Evolutionary conservation across 2,888 invertebrate genomes (phyloP), one percentile per base, ranked within the genome.

Genomic region (Cataglyphis altisquamis): DNA sequence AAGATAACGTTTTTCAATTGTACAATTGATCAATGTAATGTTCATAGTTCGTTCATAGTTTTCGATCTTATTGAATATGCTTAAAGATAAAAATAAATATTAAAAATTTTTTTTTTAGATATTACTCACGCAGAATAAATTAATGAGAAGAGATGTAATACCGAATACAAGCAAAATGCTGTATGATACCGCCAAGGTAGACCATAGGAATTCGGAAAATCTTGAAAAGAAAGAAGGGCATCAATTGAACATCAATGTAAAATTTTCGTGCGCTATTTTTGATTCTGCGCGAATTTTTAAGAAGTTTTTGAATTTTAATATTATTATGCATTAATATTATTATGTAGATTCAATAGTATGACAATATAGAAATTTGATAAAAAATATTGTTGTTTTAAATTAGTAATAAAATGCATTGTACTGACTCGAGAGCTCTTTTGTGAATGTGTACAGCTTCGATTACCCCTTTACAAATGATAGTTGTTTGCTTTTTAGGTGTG

Each of bases 381-480:
- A 70, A 60, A 41, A 60, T 60, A 21, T 36, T 36, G 12, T 3
- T 1, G 1, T 72, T 45, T 78, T 52, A 52, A 52, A 45, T 3
- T 80, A 72, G 9, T 15, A 36, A 60, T 4, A 36, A 55, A 63
- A 55, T 77, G 29, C 15, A 62, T 48, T 32, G 68, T 85, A 85
- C 84, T 21, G 39, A 85, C 85, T 85, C 70, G n/a, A 81, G n/a
- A 32, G 81, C 63, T 70, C 66, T 64, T 48, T 63, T 80, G n/a
- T 85, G 80, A 45, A 81, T 25, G 0, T 62, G 6, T 55, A 84
- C n/a, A 52, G 66, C 82, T 10, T 63, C 57, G 3, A 82, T 36
- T 48, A 84, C 39, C 6, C 45, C 39, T 52, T n/a, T 41, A 41
- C 57, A 64, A 57, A 84, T 52, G 1, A 75, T 39, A 25, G 52